Evolutionary conservation across 2,888 invertebrate genomes (phyloP).

Genomic region (Mythimna pallens): DNA sequence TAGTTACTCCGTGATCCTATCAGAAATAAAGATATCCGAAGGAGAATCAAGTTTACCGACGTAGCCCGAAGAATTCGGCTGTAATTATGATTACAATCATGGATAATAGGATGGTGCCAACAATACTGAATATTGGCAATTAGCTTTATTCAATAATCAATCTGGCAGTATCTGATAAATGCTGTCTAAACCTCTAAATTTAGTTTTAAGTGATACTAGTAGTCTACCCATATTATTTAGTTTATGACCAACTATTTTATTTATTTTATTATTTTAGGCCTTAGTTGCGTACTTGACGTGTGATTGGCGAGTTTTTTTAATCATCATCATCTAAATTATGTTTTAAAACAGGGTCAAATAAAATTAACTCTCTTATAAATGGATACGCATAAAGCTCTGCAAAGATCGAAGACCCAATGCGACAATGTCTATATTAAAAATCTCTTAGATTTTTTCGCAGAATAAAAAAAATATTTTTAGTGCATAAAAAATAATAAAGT

Average conservation of each 20-base stretch:
- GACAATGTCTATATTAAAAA: constrained; percentile 18
- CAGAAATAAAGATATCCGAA: too few relatives aligned
- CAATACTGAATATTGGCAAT: constrained; percentile 12
- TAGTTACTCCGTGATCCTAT: too few relatives aligned
- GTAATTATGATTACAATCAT: neutral
- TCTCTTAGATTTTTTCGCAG: neutral
- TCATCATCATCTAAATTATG: neutral
- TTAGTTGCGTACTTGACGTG: neutral
- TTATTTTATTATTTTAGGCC: constrained; percentile 7
- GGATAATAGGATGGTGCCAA: neutral
- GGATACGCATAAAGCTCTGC: neutral
- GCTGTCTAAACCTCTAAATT: neutral
- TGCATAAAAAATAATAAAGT: constrained; percentile 6
- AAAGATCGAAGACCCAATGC: neutral
- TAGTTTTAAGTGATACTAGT: neutral
- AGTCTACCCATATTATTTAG: neutral
- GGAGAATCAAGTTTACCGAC: too few relatives aligned
- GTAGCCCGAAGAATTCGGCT: too few relatives aligned
- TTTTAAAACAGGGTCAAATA: neutral
- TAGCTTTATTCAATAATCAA: neutral
- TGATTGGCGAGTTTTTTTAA: neutral
- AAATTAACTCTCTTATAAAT: neutral
- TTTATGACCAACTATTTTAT: neutral
- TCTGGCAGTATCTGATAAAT: constrained; percentile 26
- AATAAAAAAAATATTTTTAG: constrained; percentile 17